phyloP scores from a whole-genome alignment of 2,113 vertebrate genomes.

The Salvelinus namaycush region DNA sequence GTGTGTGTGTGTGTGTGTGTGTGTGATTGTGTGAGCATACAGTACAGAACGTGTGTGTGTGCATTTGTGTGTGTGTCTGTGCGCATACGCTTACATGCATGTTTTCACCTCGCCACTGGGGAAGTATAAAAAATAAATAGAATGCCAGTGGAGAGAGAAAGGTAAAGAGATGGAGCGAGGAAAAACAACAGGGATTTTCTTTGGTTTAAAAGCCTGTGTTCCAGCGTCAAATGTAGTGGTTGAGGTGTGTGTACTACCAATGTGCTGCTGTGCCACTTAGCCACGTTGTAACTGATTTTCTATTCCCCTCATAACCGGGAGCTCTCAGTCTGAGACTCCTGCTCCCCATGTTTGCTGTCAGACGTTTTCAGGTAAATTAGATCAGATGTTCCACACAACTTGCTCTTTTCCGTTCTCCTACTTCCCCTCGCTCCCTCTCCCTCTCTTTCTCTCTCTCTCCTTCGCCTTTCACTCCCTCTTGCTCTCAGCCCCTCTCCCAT shows the following conservation, averaged over 20 bases:
- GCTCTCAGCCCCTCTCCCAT: background rate
- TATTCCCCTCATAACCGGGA: slow-evolving; percentile 73
- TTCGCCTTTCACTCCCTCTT: slow-evolving; percentile 25
- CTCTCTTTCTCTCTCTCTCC: slow-evolving; percentile 30
- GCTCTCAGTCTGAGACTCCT: slow-evolving; percentile 54
- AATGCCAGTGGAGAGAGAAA: slow-evolving; percentile 48
- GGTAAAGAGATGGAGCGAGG: slow-evolving; percentile 3
- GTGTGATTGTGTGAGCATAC: too few species aligned
- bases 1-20: too few species aligned
- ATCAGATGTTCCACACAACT: slow-evolving; percentile 65
- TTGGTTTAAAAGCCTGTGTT: slow-evolving; percentile 70
- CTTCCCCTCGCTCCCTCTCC: slow-evolving; percentile 30
- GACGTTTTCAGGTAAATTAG: background rate
- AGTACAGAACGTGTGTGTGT: too few species aligned
- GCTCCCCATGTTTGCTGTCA: background rate
- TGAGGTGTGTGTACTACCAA: slow-evolving; percentile 70
- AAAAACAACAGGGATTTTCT: slow-evolving; percentile 63
- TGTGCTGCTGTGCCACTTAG: slow-evolving; percentile 71
- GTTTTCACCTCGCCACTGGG: background rate
- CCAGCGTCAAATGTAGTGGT: slow-evolving; percentile 60
- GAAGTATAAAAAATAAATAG: slow-evolving; percentile 57
- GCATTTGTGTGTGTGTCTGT: too few species aligned
- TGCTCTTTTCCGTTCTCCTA: slow-evolving; percentile 4
- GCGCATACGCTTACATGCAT: too few species aligned
- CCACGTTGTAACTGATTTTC: slow-evolving; percentile 74